Conservation (phyloP, 2,888 invertebrate species). For the Blera fallax region DNA sequence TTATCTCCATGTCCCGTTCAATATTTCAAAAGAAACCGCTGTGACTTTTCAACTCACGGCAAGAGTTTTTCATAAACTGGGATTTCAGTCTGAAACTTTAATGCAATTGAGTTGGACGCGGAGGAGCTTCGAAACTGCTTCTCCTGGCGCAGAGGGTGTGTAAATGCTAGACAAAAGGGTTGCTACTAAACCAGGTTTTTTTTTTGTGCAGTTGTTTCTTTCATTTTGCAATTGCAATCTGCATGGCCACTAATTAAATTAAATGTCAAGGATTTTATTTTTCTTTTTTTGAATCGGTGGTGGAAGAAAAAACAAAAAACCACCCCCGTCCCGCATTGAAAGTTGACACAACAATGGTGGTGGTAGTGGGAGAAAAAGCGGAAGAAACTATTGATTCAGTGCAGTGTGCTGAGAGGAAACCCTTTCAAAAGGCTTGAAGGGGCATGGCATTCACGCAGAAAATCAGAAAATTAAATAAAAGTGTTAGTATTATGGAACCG, state of each 20-base stretch:
- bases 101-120: constrained; percentile 48
- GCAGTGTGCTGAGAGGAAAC: constrained; percentile 1
- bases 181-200: constrained; percentile 7
- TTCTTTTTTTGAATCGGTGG: constrained; percentile 1
- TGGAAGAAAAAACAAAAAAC: constrained; percentile 1
- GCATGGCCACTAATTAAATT: constrained; percentile 73
- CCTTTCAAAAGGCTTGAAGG: not conserved
- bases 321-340: not conserved
- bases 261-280: constrained; percentile 74
- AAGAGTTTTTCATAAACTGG: constrained; percentile 37
- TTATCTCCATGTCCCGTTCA: not conserved
- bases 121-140: constrained; percentile 51
- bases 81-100: constrained; percentile 25
- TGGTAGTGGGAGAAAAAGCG: constrained; percentile 4
- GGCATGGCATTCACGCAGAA: constrained; percentile 45
- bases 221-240: constrained; percentile 56
- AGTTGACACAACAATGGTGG: constrained; percentile 19
- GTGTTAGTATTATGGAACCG: not conserved
- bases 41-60: constrained; percentile 49
- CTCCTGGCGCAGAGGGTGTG: not conserved
- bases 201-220: not conserved
- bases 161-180: constrained; percentile 34
- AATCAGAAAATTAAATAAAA: constrained; percentile 62
- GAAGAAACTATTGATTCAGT: constrained; percentile 63
- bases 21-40: not conserved